A percentile compares a stretch with the other conserved stretches of the same genome.
These are phyloP conservation scores for Danio choprae DNA, from an alignment of 2,797 vertebrate genomes.

Conservation along the genomic window DNA sequence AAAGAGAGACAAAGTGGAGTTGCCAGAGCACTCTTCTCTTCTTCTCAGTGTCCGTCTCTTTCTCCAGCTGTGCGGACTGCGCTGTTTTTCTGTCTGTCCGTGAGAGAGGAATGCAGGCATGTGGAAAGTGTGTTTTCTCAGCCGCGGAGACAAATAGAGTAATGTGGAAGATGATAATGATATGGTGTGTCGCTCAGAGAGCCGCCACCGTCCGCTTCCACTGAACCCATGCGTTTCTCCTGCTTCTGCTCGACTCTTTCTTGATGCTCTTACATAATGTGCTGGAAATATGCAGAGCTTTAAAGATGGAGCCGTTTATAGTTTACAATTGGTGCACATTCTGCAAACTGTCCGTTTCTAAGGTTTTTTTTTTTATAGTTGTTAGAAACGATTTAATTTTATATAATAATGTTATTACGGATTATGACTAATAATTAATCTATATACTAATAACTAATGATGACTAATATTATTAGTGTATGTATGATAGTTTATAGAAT, in stretches of 20 bases:
- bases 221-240: neutral
- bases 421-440: no score
- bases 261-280: neutral
- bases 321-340: neutral
- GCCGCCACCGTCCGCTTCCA: neutral
- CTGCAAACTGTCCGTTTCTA: slow-evolving; percentile 1
- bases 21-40: slow-evolving; percentile 3
- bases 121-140: slow-evolving; percentile 42
- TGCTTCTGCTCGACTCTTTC: neutral
- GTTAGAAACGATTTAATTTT: no score
- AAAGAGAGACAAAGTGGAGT: neutral
- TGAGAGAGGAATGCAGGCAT: slow-evolving; percentile 19
- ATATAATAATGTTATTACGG: no score
- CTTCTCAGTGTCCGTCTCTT: slow-evolving; percentile 29
- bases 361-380: neutral
- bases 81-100: slow-evolving; percentile 11
- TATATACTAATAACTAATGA: no score
- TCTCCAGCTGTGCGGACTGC: slow-evolving; percentile 24
- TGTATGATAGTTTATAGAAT: no score
- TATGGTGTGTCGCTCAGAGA: slow-evolving; percentile 19
- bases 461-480: no score
- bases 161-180: slow-evolving; percentile 47
- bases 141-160: slow-evolving; percentile 10
- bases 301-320: neutral
- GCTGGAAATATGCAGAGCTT: slow-evolving; percentile 4